Evolutionary conservation across 2,888 invertebrate genomes (phyloP), one percentile per base, ranked within the genome.

Genomic region (Microctonus hyperodae): DNA sequence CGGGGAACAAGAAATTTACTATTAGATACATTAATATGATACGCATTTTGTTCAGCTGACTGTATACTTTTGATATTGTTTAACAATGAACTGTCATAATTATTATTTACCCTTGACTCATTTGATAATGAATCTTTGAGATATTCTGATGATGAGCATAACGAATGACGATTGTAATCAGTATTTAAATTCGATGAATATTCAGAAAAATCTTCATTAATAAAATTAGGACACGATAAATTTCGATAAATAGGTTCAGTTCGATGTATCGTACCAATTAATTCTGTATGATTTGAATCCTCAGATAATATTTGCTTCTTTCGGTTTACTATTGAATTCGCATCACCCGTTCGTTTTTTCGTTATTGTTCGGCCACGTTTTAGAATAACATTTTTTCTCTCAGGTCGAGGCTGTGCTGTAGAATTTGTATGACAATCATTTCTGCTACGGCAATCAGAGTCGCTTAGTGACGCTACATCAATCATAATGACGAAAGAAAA

Each of bases 321-420:
- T 48, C 10, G 23, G 23, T 37, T 25, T 28, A 33, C 50, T 16
- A 5, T 65, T n/a, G n/a, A n/a, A 37, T 37, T 53, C 20, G 31
- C 9, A 31, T 65, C 65, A 61, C 31, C 33, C n/a, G 25, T 23
- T 13, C 22, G 76, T 59, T 69, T 76, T 66, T 77, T 79, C 72
- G 78, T 66, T 31, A 81, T 78, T 7, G 79, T 81, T 66, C 81
- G 80, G 44, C 81, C 81, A 53, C 82, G 82, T 70, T 80, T 81
- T 62, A 82, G 74, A 64, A 81, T 76, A 65, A 77, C 73, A 61
- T 70, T 78, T 65, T 74, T 69, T 58, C 50, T 53, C 23, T 65
- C 55, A 25, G 20, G 20, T 59, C 50, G 50, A 9, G 44, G 28
- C 31, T 59, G 40, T 28, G 31, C 31, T 31, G 48, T 16, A 48